phyloP scores from a whole-genome alignment of 2,797 vertebrate species.

The Vespertilio murinus region DNA sequence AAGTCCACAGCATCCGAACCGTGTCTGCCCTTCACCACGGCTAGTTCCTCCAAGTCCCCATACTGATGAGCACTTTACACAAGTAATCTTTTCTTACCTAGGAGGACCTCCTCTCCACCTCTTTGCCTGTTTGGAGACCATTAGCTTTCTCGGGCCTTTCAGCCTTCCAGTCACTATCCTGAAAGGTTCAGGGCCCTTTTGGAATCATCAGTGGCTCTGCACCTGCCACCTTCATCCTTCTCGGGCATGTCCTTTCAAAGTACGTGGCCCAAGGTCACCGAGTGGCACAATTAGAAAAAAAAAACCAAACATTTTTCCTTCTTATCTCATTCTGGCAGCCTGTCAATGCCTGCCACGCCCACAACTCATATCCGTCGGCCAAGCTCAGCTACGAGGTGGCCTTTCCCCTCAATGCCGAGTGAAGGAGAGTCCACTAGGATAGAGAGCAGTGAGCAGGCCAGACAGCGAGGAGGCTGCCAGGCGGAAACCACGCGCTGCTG shows the following conservation, averaged over 20 bases:
- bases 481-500: accelerated
- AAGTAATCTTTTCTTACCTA: background rate
- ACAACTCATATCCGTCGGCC: background rate
- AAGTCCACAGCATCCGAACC: background rate
- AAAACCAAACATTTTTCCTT: background rate
- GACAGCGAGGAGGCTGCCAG: background rate
- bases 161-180: background rate
- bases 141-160: background rate
- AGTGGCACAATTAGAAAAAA: background rate
- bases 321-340: background rate
- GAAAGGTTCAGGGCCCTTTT: background rate
- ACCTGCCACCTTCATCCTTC: background rate
- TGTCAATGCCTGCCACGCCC: background rate
- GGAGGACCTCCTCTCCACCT: background rate
- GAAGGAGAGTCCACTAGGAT: background rate
- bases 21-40: background rate
- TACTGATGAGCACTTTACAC: background rate
- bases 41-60: accelerated
- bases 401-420: background rate
- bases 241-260: background rate
- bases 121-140: background rate
- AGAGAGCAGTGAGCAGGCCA: background rate
- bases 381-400: background rate
- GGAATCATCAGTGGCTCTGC: background rate
- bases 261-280: background rate